A percentile compares a stretch with the other conserved stretches of the same genome.
Evolutionary conservation across 2,888 invertebrate species (phyloP).

Genomic region (Cheiracanthium punctorium): DNA sequence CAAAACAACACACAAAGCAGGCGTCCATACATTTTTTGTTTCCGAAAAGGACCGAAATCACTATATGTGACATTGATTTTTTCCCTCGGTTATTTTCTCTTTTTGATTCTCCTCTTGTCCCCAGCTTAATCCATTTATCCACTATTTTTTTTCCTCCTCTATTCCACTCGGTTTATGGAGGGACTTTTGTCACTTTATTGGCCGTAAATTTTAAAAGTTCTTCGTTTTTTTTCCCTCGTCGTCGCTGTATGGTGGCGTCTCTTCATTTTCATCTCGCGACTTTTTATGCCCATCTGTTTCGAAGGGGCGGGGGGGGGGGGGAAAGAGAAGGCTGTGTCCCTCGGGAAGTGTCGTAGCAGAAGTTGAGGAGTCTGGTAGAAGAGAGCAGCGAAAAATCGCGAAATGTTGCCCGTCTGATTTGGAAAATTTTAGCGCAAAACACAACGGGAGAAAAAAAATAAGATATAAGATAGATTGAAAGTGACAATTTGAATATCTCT

Average conservation of each 20-base stretch:
- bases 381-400: neutral
- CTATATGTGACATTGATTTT: neutral
- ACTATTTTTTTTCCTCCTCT: slow-evolving; percentile 5
- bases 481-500: too few species aligned
- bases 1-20: too few species aligned
- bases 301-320: neutral
- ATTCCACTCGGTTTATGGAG: slow-evolving; percentile 31
- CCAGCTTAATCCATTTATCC: slow-evolving; percentile 23
- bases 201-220: slow-evolving; percentile 28
- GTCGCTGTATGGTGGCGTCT: neutral
- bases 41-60: neutral
- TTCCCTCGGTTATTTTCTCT: neutral
- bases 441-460: too few species aligned
- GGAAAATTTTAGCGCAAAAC: too few species aligned
- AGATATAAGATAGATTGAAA: too few species aligned
- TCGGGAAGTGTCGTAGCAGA: neutral
- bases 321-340: neutral
- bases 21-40: neutral
- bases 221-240: neutral
- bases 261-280: slow-evolving; percentile 9
- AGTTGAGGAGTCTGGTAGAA: too few species aligned
- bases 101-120: neutral
- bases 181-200: slow-evolving; percentile 37
- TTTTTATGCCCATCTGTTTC: neutral
- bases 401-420: neutral